Evolutionary conservation across 1,140 invertebrate genomes (phyloP).

Genomic region (Cardiocondyla obscurior): DNA sequence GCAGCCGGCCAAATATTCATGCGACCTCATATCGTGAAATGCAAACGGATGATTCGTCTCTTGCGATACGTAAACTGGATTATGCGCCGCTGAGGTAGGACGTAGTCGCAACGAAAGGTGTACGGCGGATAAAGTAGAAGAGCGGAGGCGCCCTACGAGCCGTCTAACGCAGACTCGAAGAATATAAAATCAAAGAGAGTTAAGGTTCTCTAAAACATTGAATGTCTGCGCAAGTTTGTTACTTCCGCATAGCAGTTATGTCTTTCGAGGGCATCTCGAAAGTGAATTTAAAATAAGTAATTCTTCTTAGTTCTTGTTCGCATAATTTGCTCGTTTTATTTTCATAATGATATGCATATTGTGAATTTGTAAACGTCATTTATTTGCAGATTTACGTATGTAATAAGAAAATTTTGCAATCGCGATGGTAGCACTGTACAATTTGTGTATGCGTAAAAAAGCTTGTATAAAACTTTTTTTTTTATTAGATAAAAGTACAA

Average conservation of each 20-base stretch:
- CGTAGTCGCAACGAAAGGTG: not conserved
- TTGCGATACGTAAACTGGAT: constrained; percentile 66
- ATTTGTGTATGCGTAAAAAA: not conserved
- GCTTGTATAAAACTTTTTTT: not conserved
- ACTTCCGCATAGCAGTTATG: constrained; percentile 21
- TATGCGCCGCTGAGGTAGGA: constrained; percentile 41
- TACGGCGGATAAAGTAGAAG: constrained; percentile 24
- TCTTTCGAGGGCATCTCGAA: not conserved
- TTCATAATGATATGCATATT: not conserved
- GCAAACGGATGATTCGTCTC: constrained; percentile 68
- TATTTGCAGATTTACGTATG: not conserved
- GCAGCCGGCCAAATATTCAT: constrained; percentile 79
- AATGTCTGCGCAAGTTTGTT: constrained; percentile 34
- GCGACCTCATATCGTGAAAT: constrained; percentile 71
- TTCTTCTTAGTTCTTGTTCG: constrained; percentile 12
- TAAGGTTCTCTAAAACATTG: constrained; percentile 37
- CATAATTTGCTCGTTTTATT: not conserved
- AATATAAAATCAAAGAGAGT: constrained; percentile 48
- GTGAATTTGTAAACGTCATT: not conserved
- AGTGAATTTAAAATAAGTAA: constrained; percentile 12
- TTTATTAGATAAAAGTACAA: not conserved
- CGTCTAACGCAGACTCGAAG: constrained; percentile 34
- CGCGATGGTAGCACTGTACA: not conserved
- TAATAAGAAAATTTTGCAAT: not conserved
- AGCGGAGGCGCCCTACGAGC: constrained; percentile 4